These are phyloP conservation scores for Taxidea taxus DNA, from an alignment of 2,113 vertebrate species.

Conservation along the genomic window DNA sequence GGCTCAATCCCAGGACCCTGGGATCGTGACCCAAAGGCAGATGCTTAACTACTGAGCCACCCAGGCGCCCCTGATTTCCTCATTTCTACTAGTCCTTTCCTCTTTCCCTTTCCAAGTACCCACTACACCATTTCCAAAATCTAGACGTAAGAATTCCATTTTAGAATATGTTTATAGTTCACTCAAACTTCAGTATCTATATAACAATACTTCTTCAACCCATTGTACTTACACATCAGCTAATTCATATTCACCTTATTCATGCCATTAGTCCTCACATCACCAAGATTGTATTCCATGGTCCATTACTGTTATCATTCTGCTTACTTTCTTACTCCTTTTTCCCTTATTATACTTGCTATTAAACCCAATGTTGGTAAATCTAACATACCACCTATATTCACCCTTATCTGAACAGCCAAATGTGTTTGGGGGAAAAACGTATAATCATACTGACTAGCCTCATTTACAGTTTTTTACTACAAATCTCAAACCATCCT, in stretches of 20 bases:
- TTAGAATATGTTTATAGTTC: neutral
- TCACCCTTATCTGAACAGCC: neutral
- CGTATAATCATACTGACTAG: neutral
- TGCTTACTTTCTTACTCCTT: neutral
- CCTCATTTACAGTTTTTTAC: slow-evolving; percentile 15
- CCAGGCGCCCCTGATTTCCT: neutral
- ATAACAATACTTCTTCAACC: neutral
- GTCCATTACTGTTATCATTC: neutral
- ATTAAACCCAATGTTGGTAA: neutral
- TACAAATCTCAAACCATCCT: neutral
- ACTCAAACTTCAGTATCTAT: neutral
- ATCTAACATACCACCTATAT: neutral
- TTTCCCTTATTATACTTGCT: neutral
- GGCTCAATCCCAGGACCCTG: too few relatives aligned
- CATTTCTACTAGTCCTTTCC: neutral
- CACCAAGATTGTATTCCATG: neutral
- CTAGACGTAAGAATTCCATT: neutral
- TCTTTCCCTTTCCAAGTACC: neutral
- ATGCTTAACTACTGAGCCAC: too few relatives aligned
- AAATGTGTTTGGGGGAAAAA: neutral
- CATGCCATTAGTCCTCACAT: neutral
- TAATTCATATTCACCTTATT: neutral
- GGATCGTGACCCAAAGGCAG: too few relatives aligned
- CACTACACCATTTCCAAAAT: neutral
- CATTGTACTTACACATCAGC: neutral